Conservation (phyloP, 2,113 vertebrate genomes). For the Heteronetta atricapilla region DNA sequence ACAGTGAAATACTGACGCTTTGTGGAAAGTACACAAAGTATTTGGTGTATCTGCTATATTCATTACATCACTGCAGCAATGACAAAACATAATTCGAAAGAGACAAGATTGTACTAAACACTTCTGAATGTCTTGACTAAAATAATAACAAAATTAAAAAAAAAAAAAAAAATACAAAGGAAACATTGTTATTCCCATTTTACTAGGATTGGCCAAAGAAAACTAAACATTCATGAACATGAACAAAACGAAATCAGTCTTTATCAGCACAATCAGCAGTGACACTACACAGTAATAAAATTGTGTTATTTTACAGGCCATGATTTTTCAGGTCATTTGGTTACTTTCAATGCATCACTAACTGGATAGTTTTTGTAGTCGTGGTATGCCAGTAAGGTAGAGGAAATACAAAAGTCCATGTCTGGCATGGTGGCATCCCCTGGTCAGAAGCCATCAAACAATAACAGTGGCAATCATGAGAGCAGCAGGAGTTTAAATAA, state of each 20-base stretch:
- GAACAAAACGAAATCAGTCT: not conserved
- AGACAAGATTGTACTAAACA: not conserved
- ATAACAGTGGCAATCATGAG: not conserved
- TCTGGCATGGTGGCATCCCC: not conserved
- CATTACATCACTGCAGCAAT: not conserved
- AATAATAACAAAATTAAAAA: too few species aligned
- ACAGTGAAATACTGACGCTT: not conserved
- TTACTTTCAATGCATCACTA: not conserved
- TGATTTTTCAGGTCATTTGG: not conserved
- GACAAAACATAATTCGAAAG: not conserved
- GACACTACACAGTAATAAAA: not conserved
- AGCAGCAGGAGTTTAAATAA: not conserved
- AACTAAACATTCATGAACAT: not conserved
- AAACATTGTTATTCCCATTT: not conserved
- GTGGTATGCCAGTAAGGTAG: not conserved
- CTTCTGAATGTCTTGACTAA: not conserved
- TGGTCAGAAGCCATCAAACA: not conserved
- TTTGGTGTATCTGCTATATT: not conserved
- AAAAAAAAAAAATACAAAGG: fast-evolving
- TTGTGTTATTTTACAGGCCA: fast-evolving
- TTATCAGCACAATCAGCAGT: not conserved
- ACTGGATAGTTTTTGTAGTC: not conserved
- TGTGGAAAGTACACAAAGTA: not conserved
- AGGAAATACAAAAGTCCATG: not conserved
- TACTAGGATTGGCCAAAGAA: not conserved